Percentiles rank a stretch among this genome's conserved stretches.
Conservation (phyloP, 2,888 invertebrate genomes). For the Halictus ligatus region DNA sequence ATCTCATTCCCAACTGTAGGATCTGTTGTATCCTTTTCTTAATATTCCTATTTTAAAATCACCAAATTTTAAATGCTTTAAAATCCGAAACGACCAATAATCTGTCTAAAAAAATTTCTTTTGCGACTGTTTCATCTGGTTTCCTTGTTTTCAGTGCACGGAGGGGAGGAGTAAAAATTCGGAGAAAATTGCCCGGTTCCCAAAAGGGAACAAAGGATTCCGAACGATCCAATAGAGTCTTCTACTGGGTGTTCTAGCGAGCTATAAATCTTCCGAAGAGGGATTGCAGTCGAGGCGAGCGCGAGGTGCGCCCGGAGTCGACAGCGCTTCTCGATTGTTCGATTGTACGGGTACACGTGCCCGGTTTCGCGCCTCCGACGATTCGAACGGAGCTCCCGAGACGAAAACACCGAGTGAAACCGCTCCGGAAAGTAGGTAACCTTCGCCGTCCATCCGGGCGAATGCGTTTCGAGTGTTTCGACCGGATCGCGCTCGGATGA, state of each 20-base stretch:
- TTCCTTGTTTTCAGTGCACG: not conserved
- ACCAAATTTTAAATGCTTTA: no score
- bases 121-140: not conserved
- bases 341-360: slow-evolving; percentile 7
- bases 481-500: slow-evolving; percentile 44
- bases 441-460: slow-evolving; percentile 68
- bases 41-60: no score
- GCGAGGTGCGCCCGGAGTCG: not conserved
- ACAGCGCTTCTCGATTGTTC: not conserved
- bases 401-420: slow-evolving; percentile 58
- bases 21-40: no score
- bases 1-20: no score
- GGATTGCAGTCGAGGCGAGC: not conserved
- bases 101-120: not conserved
- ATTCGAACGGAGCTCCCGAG: slow-evolving; percentile 3
- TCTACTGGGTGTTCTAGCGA: not conserved
- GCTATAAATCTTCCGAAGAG: not conserved
- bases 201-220: not conserved
- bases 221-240: not conserved
- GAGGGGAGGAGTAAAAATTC: no score
- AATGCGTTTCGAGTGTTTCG: slow-evolving; percentile 45
- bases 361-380: slow-evolving; percentile 35
- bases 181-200: not conserved
- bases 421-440: slow-evolving; percentile 65
- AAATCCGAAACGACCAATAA: no score